Conservation (phyloP, 2,113 vertebrate genomes). For the Synchiropus splendidus region DNA sequence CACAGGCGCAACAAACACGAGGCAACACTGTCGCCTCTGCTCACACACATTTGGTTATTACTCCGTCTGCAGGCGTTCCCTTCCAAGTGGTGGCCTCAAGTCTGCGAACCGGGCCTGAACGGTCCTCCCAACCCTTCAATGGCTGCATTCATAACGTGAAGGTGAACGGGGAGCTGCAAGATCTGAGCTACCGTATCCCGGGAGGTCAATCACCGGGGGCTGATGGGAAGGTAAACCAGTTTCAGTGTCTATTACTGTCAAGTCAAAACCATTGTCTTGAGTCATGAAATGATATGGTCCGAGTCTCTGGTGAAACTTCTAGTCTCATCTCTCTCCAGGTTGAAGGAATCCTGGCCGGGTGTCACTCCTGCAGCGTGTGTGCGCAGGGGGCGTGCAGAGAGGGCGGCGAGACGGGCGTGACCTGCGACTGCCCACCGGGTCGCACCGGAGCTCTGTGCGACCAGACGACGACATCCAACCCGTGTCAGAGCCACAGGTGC, state of each 20-base stretch:
- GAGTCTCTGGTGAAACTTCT: no score
- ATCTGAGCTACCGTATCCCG: constrained; percentile 67
- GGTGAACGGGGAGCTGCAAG: constrained; percentile 89
- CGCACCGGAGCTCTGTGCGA: constrained; percentile 81
- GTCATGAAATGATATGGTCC: no score
- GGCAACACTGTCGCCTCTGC: neutral
- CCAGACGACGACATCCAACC: constrained; percentile 64
- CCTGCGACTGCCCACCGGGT: constrained; percentile 85
- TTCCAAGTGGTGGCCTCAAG: constrained; percentile 75
- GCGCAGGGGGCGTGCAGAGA: constrained; percentile 82
- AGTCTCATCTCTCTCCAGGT: constrained; percentile 13
- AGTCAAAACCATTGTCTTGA: neutral
- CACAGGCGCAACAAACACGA: neutral
- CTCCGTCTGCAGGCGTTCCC: constrained; percentile 73
- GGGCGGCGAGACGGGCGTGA: constrained; percentile 79
- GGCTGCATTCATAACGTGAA: constrained; percentile 90
- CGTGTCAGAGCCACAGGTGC: constrained; percentile 82
- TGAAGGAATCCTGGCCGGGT: constrained; percentile 76
- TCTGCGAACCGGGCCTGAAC: constrained; percentile 78
- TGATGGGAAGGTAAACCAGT: no score
- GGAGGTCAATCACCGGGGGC: constrained; percentile 51
- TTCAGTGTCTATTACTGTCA: neutral
- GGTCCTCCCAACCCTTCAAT: constrained; percentile 78
- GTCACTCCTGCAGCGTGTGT: constrained; percentile 89
- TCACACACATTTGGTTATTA: neutral